Percentiles rank a stretch among this genome's conserved stretches.
phyloP scores from a whole-genome alignment of 2,888 invertebrate genomes.

The Orthosia gothica region DNA sequence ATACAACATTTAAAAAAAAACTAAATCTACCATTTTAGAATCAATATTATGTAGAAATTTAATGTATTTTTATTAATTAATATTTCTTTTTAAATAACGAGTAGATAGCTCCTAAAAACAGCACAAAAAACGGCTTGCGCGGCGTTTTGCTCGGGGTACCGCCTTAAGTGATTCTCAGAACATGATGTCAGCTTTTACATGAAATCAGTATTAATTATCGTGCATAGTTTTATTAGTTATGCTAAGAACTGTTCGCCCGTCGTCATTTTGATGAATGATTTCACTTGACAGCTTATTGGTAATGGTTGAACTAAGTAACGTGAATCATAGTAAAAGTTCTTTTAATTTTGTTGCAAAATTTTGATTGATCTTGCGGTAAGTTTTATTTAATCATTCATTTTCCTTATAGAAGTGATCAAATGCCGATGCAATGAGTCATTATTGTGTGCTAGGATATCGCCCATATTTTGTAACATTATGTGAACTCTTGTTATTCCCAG shows the following conservation, averaged over 20 bases:
- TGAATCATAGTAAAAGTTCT: slow-evolving; percentile 64
- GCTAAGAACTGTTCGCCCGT: slow-evolving; percentile 67
- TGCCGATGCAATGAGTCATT: not conserved
- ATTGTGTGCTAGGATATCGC: not conserved
- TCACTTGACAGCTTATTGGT: slow-evolving; percentile 72
- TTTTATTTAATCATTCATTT: slow-evolving; percentile 21
- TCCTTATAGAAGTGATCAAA: slow-evolving; percentile 4
- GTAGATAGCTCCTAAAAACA: too few species aligned
- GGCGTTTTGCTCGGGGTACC: too few species aligned
- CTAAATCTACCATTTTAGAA: too few species aligned
- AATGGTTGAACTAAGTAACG: slow-evolving; percentile 65
- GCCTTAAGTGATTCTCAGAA: slow-evolving; percentile 55
- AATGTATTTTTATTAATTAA: too few species aligned
- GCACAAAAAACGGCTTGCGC: too few species aligned
- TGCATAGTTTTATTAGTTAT: slow-evolving; percentile 68
- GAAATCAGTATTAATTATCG: slow-evolving; percentile 74
- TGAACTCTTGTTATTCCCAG: too few species aligned
- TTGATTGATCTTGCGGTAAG: slow-evolving; percentile 2
- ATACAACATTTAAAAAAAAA: too few species aligned
- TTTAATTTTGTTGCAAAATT: slow-evolving; percentile 38
- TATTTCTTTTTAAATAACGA: too few species aligned
- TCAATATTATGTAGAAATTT: too few species aligned
- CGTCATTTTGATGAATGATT: slow-evolving; percentile 79
- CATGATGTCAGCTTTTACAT: slow-evolving; percentile 58
- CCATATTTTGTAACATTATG: too few species aligned